phyloP scores from a whole-genome alignment of 2,888 invertebrate species.

The Ophion ellenae region DNA sequence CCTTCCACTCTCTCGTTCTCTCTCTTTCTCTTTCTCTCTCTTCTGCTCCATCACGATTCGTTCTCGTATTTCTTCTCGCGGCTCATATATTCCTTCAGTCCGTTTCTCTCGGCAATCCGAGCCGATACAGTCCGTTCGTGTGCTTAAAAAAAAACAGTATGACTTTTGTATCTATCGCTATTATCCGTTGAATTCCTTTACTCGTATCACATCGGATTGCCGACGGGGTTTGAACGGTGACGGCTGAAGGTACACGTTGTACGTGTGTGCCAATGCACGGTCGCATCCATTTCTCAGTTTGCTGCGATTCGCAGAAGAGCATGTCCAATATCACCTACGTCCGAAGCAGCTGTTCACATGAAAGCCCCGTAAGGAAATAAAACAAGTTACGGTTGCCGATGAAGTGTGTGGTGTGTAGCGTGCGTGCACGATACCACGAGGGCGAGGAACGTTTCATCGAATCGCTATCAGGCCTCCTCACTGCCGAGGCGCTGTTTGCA shows the following conservation, averaged over 20 bases:
- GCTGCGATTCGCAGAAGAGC: background rate
- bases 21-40: conserved; percentile 1
- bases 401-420: background rate
- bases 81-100: conserved; percentile 1
- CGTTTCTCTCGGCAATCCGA: conserved; percentile 5
- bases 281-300: conserved; percentile 12
- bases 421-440: conserved; percentile 1
- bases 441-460: conserved; percentile 65
- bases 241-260: conserved; percentile 14
- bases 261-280: conserved; percentile 3
- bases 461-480: conserved; percentile 72
- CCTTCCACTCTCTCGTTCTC: conserved; percentile 54
- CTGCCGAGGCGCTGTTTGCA: conserved; percentile 69
- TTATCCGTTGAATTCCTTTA: background rate
- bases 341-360: conserved; percentile 50
- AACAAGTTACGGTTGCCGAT: background rate
- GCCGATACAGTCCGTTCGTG: background rate
- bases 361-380: conserved; percentile 37
- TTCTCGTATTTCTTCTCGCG: conserved; percentile 3
- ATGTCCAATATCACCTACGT: conserved; percentile 1
- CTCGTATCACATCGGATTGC: conserved; percentile 1
- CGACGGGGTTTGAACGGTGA: background rate
- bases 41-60: background rate
- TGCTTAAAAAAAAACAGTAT: background rate
- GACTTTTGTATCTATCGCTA: background rate